Conservation (phyloP, 1,140 invertebrate species). For the Lordiphosa mommai region DNA sequence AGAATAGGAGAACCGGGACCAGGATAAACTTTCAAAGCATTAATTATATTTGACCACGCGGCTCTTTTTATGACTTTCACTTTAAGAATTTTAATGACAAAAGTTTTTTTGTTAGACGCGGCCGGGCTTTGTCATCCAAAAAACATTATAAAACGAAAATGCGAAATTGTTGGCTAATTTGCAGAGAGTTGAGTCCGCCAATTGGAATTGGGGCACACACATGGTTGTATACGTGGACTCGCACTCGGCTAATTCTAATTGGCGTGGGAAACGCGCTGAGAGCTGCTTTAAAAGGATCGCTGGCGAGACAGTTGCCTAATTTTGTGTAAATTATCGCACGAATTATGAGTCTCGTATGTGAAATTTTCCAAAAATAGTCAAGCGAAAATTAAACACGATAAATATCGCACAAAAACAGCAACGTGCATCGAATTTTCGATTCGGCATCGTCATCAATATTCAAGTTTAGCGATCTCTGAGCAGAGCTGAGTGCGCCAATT, state of each 20-base stretch:
- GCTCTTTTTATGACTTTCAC: slow-evolving; percentile 53
- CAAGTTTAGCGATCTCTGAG: slow-evolving; percentile 45
- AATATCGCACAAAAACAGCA: slow-evolving; percentile 50
- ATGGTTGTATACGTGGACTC: too few species aligned
- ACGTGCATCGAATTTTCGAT: slow-evolving; percentile 35
- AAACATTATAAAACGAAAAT: slow-evolving; percentile 7
- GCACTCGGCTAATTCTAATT: slow-evolving; percentile 52
- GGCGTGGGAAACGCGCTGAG: slow-evolving; percentile 61
- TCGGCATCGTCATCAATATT: slow-evolving; percentile 58
- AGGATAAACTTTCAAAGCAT: slow-evolving; percentile 58
- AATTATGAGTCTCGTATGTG: slow-evolving; percentile 73
- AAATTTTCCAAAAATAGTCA: slow-evolving; percentile 70
- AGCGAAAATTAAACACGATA: slow-evolving; percentile 56
- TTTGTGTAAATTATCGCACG: slow-evolving; percentile 77
- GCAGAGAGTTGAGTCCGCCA: slow-evolving; percentile 53
- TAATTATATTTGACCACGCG: slow-evolving; percentile 67
- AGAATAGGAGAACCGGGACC: slow-evolving; percentile 10
- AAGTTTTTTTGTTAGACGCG: slow-evolving; percentile 41
- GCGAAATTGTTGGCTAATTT: slow-evolving; percentile 41
- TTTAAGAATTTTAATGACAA: slow-evolving; percentile 54
- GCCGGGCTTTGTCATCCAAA: slow-evolving; percentile 43
- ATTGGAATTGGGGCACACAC: background rate
- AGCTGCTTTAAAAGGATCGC: slow-evolving; percentile 57
- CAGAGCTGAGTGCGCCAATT: slow-evolving; percentile 39
- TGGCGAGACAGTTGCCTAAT: slow-evolving; percentile 74